phyloP scores from a whole-genome alignment of 2,113 vertebrate species.

The Serilophus lunatus region DNA sequence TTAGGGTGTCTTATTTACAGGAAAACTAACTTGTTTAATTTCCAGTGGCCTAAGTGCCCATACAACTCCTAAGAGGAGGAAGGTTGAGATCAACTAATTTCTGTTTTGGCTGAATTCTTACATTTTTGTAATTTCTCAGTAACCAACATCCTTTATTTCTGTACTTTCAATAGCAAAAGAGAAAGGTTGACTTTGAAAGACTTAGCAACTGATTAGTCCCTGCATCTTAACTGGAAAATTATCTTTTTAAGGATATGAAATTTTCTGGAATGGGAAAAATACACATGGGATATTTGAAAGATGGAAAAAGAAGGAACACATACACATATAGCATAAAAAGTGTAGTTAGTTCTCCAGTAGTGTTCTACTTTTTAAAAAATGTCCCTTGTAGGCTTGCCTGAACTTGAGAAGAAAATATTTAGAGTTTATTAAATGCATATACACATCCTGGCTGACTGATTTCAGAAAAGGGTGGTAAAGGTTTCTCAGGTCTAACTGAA shows the following conservation, averaged over 20 bases:
- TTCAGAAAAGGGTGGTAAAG: neutral
- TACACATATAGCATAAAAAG: neutral
- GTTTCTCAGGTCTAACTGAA: neutral
- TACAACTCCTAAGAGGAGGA: neutral
- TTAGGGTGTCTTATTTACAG: constrained; percentile 33
- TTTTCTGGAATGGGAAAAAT: neutral
- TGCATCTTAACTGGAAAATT: neutral
- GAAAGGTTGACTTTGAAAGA: neutral
- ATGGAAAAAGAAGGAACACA: neutral
- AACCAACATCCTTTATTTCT: neutral
- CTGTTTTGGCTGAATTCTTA: neutral
- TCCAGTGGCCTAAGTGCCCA: neutral
- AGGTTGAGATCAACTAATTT: neutral
- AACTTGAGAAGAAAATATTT: neutral
- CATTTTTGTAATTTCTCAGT: neutral
- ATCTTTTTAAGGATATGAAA: neutral
- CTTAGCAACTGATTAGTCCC: neutral
- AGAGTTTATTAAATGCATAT: neutral
- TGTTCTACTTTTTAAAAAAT: neutral
- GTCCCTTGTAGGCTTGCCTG: neutral
- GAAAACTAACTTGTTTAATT: neutral
- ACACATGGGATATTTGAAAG: neutral
- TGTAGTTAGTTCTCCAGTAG: neutral
- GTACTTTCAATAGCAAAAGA: neutral
- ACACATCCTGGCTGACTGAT: neutral